Base-by-base conservation (phyloP, 2,797 vertebrate genomes). In the Hypotaenidia okinawae region DNA sequence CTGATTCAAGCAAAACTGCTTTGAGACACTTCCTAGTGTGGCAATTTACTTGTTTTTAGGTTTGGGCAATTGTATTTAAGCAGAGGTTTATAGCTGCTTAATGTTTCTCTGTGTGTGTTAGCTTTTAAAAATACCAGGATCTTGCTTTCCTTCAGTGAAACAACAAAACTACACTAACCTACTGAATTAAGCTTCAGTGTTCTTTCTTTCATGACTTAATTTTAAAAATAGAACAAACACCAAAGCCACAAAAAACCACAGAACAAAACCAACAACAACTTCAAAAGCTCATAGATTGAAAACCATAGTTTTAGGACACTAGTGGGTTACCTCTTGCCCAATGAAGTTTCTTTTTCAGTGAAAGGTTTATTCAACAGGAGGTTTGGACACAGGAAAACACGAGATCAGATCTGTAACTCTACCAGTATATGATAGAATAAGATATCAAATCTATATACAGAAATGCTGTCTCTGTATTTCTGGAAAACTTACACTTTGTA, bases 301-400 rank as follows among this genome's bases (percentile, higher is more conserved):
- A 67, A 11, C 27, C 0, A 0, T 33, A 45, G 4, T 51, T 32
- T 30, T 16, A 84, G 19, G 27, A 45, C 16, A 39, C 11, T 22
- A 47, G 25, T 30, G 35, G 85, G 55, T 86, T 37, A 49, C 17
- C 16, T 59, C 39, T 68, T 76, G 37, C 35, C 52, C 15, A 14
- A 3, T 22, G 3, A 58, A 10, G 5, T 68, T 82, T 22, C 8
- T 57, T 72, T 72, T 59, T 39, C 47, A 16, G 22, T 35, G 18
- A 32, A 30, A 73, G 30, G 33, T 32, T 25, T 62, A 11, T 77
- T 64, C 37, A 80, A 1, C 28, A 68, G 51, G 33, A 82, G 17
- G 6, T 69, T 85, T 83, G 37, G 15, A 43, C 73, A 11, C 4
- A 10, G 22, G 16, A 58, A 55, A 76, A 25, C 18, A 58, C 4